Evolutionary conservation across 1,140 invertebrate genomes (phyloP), one percentile per base, ranked within the genome.

Genomic region (Doryteuthis pealeii): DNA sequence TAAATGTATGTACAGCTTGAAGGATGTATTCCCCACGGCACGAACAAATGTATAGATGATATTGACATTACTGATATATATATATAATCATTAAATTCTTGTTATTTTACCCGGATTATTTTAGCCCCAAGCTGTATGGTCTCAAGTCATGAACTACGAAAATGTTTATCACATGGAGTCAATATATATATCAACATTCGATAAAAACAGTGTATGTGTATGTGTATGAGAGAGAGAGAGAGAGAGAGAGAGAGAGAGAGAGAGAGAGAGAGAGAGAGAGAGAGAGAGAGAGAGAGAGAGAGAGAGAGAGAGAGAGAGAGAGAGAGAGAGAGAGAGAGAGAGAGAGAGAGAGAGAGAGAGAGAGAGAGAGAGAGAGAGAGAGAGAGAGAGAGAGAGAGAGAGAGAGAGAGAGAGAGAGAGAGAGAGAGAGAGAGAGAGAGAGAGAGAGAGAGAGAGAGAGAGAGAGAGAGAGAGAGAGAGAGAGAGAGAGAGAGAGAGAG

Each of bases 311-410:
- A 66, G 62, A 66, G 26, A 30, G 30, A 66, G 26, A 66, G 62
- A 66, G 26, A 26, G 30, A 26, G 28, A 31, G 28, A 12, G 30
- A 66, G 65, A 66, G 65, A 66, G 30, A 31, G 30, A 18, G 65
- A 66, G n/a, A 66, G 30, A 31, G 28, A 66, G 65, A 18, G 28
- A 31, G 14, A 31, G 0, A 66, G 65, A 66, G 14, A 2, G 65
- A 66, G 14, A 2, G 65, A 66, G 14, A 2, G 65, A 66, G 14
- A 2, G 22, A 31, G 12, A 1, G 65, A 26, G 0, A 66, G 65
- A 66, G 62, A 1, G 62, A 30, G 62, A 66, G 62, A 66, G 62
- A 66, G 62, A 22, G 62, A 66, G 62, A 49, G 62, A 66, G 62
- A 66, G 62, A 66, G 26, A 26, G 26, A 26, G 26, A 26, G 1